Evolutionary conservation across 2,113 vertebrate species (phyloP), one percentile per base, ranked within the genome.

Genomic region (Pyxicephalus adspersus): DNA sequence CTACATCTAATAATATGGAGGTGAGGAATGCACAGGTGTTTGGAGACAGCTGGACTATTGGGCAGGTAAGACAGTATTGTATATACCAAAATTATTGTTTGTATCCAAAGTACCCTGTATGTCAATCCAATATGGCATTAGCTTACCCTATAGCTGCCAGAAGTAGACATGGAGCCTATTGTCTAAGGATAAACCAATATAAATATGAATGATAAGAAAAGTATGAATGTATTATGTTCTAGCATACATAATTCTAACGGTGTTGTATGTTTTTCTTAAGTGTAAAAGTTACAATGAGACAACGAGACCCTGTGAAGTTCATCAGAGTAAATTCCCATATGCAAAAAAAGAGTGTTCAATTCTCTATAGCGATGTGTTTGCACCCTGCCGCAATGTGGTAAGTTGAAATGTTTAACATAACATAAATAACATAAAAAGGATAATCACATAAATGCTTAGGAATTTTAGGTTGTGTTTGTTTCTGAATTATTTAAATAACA

Each of bases 321-420:
- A 99, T 86, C 94, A 99, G 58, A 97, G 92, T 84, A 95, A 97
- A 89, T 98, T 98, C 88, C 97, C 97, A 22, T 99, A 98, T 50
- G 98, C 98, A 86, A 99, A 99, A 90, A 96, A 94, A 84, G 97
- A 99, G 85, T 99, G 97, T 64, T 96, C 95, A 65, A 90, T 98
- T 84, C 92, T 99, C 84, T 99, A 99, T 92, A 98, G 97, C 2
- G 97, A 99, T 71, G 87, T 97, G 77, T 99, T 99, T 89, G 95
- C 96, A 84, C 92, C 98, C 50, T 99, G 98, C 90, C 97, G 95
- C 85, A 98, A 98, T 70, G 95, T 98, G 96, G 98, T 98, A 92
- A 95, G 92, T 92, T 29, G 72, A 26, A 64, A 60, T 20, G 2
- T 45, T 34, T 64, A 25, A 64, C 20, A 60, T 8, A 60, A 22